phyloP scores from a whole-genome alignment of 2,797 vertebrate species.

The Argya squamiceps region DNA sequence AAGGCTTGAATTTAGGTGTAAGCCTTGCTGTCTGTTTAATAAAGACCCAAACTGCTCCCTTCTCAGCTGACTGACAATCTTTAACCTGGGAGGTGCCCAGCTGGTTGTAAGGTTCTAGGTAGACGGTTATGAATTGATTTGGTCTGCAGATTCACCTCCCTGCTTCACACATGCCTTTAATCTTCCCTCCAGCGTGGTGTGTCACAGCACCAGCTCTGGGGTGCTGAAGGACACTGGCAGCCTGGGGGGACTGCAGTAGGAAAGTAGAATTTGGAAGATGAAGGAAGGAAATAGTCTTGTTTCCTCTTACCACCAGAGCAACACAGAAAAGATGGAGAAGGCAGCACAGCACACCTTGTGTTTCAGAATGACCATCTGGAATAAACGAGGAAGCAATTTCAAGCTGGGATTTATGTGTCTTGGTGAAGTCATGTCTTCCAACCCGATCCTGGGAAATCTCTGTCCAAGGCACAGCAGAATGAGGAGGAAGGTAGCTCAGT shows the following conservation, averaged over 20 bases:
- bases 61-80: neutral
- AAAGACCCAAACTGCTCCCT: neutral
- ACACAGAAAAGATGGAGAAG: neutral
- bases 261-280: neutral
- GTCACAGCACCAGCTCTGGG: neutral
- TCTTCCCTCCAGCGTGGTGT: neutral
- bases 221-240: neutral
- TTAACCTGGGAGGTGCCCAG: neutral
- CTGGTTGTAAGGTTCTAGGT: neutral
- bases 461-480: accelerated
- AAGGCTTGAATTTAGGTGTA: neutral
- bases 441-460: neutral
- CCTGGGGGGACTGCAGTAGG: neutral
- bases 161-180: neutral
- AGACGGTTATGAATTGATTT: neutral
- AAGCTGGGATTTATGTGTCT: neutral
- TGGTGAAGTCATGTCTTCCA: neutral
- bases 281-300: neutral
- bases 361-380: neutral
- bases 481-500: neutral
- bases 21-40: neutral
- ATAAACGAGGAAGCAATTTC: neutral
- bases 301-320: neutral
- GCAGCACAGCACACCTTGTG: neutral
- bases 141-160: neutral